Base-by-base conservation (phyloP, 2,113 vertebrate genomes). In the Sigmodon hispidus region DNA sequence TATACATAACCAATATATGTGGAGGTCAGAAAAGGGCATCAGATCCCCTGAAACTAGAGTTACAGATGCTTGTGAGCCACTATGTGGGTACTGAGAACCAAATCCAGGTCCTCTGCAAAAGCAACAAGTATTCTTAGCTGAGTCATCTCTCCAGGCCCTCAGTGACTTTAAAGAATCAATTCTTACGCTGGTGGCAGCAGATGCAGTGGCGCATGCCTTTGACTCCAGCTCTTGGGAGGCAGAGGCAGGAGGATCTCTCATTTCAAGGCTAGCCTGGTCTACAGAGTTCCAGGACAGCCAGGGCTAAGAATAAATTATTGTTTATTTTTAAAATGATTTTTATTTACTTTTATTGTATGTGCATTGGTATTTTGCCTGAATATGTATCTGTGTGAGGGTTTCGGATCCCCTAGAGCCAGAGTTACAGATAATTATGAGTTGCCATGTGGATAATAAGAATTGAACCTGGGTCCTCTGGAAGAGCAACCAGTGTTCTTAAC, bases 131-230 rank as follows among this genome's bases (percentile, higher is more conserved):
- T 19, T 31, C 43, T 45, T 34, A 13, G 16, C 22, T 59, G 21
- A 59, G 36, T 13, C 55, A 59, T 13, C 24, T 83, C 80, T 61
- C n/a, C 80, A 61, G 57, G 3, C 43, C 24, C 43, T 90, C 75
- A 65, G 43, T 77, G 77, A 73, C 48, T 73, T 43, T 69, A 89
- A 93, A 94, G 36, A 92, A 75, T 22, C 77, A 93, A 89, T 67
- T 36, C 76, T 69, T 59, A 72, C n/a, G 19, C 69, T 72, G 34
- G 16, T 69, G 67, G 34, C 34, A 16, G 34, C 15, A n/a, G 16
- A 0, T 3, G 16, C 36, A n/a, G 6, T 3, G 6, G 36, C 36
- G 3, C 17, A 36, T 0, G 34, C 67, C 67, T n/a, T 70, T 70
- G 21, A 70, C 69, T 2, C 36, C 36, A n/a, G 67, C 67, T n/a